Evolutionary conservation across 1,140 invertebrate genomes (phyloP).

Genomic region (Rhizoglyphus robini): DNA sequence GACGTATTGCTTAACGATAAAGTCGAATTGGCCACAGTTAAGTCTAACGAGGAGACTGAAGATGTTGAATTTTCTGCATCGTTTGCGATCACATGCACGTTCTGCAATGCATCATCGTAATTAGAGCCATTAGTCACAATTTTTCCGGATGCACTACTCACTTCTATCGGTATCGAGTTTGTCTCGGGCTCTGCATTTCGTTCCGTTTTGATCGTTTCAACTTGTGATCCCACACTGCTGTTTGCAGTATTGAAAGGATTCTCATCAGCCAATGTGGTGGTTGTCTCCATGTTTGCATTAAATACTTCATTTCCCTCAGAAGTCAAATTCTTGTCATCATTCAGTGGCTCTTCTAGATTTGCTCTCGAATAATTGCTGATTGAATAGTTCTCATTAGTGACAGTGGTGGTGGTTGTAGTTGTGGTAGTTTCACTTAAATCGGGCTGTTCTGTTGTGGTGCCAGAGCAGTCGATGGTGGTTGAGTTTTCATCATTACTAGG

Average conservation of each 20-base stretch:
- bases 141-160: too few relatives aligned
- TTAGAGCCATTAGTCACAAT: too few relatives aligned
- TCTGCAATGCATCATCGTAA: not conserved
- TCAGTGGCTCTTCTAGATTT: not conserved
- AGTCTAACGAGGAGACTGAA: not conserved
- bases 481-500: not conserved
- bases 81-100: not conserved
- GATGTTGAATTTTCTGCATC: slow-evolving; percentile 2
- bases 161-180: too few relatives aligned
- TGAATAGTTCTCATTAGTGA: too few relatives aligned
- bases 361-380: not conserved
- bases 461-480: not conserved
- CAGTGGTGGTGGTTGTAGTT: not conserved
- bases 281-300: too few relatives aligned
- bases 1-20: not conserved
- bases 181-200: too few relatives aligned
- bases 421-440: not conserved
- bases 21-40: not conserved
- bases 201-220: too few relatives aligned
- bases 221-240: too few relatives aligned
- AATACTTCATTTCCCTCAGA: not conserved
- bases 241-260: too few relatives aligned
- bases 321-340: not conserved
- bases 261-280: too few relatives aligned
- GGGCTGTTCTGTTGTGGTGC: not conserved